phyloP scores from a whole-genome alignment of 2,888 invertebrate genomes.

The Orthosia gracilis region DNA sequence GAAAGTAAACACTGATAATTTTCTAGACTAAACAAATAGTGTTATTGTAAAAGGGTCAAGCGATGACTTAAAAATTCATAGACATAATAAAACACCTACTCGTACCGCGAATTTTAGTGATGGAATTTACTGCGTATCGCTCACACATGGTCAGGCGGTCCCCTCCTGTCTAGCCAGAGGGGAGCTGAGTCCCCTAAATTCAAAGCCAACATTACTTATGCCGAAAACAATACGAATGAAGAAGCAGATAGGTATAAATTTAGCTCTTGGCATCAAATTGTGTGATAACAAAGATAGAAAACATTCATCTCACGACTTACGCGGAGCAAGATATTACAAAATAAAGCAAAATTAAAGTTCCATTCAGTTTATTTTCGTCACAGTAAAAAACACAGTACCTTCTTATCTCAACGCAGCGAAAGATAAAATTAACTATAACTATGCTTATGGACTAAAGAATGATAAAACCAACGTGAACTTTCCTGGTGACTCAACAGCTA shows the following conservation, averaged over 20 bases:
- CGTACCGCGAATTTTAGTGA: background rate
- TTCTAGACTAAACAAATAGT: constrained; percentile 50
- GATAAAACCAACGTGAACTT: constrained; percentile 44
- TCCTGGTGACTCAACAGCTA: constrained; percentile 42
- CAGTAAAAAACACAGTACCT: constrained; percentile 6
- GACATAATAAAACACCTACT: constrained; percentile 6
- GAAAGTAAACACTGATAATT: constrained; percentile 58
- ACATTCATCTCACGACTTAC: constrained; percentile 14
- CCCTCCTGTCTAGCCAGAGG: constrained; percentile 44
- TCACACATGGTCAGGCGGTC: constrained; percentile 8
- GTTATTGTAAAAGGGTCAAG: constrained; percentile 16
- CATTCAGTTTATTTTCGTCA: constrained; percentile 18
- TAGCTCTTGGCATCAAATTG: constrained; percentile 34
- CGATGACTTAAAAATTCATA: constrained; percentile 9
- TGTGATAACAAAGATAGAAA: constrained; percentile 26
- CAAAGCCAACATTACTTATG: constrained; percentile 31
- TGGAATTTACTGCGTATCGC: constrained; percentile 23
- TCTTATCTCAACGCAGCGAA: constrained; percentile 26
- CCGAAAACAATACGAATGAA: constrained; percentile 36
- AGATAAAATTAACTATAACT: constrained; percentile 38
- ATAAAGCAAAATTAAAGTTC: constrained; percentile 18
- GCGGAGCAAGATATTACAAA: background rate
- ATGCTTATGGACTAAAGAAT: constrained; percentile 20
- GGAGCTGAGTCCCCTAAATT: constrained; percentile 37
- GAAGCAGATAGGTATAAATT: constrained; percentile 30